Conservation (phyloP, 2,797 vertebrate species). For the Anomalospiza imberbis region DNA sequence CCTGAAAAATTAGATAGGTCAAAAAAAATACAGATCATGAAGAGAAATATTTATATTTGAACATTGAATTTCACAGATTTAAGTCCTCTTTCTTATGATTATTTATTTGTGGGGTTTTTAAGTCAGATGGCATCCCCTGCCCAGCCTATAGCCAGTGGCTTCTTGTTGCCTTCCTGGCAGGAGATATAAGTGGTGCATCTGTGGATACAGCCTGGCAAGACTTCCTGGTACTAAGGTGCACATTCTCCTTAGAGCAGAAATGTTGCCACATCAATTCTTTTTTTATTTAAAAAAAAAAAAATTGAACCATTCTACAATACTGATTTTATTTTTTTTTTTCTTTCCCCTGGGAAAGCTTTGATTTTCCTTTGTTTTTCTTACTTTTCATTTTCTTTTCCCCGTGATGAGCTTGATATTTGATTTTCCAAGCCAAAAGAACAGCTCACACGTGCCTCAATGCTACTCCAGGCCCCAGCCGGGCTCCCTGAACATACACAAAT, state of each 20-base stretch:
- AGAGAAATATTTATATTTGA: background rate
- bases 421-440: background rate
- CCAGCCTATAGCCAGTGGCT: background rate
- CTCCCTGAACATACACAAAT: background rate
- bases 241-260: background rate
- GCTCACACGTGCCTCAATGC: background rate
- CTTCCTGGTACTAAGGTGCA: background rate
- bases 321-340: background rate
- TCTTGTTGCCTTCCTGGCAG: background rate
- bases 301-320: background rate
- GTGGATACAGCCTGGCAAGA: background rate
- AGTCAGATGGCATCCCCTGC: background rate
- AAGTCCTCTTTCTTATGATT: background rate
- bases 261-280: background rate
- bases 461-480: background rate
- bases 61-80: background rate
- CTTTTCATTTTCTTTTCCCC: background rate
- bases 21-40: rapidly evolving
- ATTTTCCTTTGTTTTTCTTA: background rate
- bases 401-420: background rate
- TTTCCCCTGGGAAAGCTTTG: background rate
- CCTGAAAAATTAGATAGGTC: background rate
- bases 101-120: background rate
- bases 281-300: no score
- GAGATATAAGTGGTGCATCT: background rate